phyloP scores from a whole-genome alignment of 2,888 invertebrate species.

The Polyploca ridens region DNA sequence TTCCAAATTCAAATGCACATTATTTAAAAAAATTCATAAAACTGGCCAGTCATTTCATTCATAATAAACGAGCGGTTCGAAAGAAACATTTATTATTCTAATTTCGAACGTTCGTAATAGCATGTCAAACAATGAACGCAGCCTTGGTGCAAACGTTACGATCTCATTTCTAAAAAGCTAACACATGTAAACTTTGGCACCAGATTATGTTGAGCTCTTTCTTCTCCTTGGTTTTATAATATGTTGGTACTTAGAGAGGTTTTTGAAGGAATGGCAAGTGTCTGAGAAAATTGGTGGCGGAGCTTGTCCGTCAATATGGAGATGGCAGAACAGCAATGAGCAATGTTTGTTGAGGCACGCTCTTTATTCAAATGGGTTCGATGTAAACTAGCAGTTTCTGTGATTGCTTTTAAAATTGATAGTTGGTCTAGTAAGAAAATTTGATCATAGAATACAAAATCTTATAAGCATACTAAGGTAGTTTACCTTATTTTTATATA shows the following conservation, averaged over 20 bases:
- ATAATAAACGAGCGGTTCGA: slow-evolving; percentile 20
- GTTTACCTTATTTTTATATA: neutral
- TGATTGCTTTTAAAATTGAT: neutral
- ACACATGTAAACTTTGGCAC: slow-evolving; percentile 59
- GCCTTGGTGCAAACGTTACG: slow-evolving; percentile 48
- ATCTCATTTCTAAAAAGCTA: slow-evolving; percentile 70
- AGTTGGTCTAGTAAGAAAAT: neutral
- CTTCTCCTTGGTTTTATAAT: slow-evolving; percentile 35
- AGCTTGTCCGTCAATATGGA: slow-evolving; percentile 62
- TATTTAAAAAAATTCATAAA: too few species aligned
- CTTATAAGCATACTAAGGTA: neutral
- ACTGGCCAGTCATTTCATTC: slow-evolving; percentile 16
- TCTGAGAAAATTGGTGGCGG: slow-evolving; percentile 45
- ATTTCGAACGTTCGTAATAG: slow-evolving; percentile 57
- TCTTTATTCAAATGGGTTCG: slow-evolving; percentile 64
- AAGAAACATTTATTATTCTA: slow-evolving; percentile 50
- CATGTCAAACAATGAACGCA: slow-evolving; percentile 63
- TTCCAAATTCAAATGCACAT: neutral
- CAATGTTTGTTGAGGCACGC: slow-evolving; percentile 67
- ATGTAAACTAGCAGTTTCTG: slow-evolving; percentile 42
- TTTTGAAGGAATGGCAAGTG: slow-evolving; percentile 37
- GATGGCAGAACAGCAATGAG: slow-evolving; percentile 62
- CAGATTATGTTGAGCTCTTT: slow-evolving; percentile 39
- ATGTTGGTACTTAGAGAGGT: slow-evolving; percentile 26
- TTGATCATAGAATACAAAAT: neutral